Conservation (phyloP, 2,113 vertebrate species). For the Rattus rattus region DNA sequence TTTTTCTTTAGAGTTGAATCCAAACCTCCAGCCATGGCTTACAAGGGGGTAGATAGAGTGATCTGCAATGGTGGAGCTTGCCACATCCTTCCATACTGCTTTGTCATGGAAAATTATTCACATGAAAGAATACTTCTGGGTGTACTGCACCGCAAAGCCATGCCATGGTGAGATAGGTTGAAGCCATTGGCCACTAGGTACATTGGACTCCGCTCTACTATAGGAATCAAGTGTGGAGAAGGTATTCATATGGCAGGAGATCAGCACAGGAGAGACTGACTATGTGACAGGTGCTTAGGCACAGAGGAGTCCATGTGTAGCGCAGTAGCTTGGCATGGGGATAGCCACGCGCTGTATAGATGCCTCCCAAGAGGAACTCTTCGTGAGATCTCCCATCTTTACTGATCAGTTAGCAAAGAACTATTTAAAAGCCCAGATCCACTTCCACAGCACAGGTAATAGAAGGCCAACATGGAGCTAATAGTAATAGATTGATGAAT, state of each 20-base stretch:
- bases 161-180: not conserved
- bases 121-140: not conserved
- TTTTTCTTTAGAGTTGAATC: not conserved
- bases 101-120: not conserved
- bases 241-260: not conserved
- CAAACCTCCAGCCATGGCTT: not conserved
- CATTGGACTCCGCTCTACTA: accelerated
- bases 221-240: not conserved
- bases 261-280: not conserved
- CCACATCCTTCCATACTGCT: not conserved
- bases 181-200: not conserved
- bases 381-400: not conserved
- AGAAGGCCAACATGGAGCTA: not conserved
- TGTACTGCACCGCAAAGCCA: not conserved
- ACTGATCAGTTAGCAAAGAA: not conserved
- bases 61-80: too few relatives aligned
- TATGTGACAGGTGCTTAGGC: not conserved
- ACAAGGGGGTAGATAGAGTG: not conserved
- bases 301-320: not conserved
- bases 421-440: not conserved
- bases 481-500: not conserved
- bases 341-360: not conserved
- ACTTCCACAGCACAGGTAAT: not conserved
- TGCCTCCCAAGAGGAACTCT: not conserved
- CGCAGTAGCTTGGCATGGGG: not conserved